A percentile compares a stretch with the other conserved stretches of the same genome.
Conservation (phyloP, 2,888 invertebrate species). For the Pecten maximus region DNA sequence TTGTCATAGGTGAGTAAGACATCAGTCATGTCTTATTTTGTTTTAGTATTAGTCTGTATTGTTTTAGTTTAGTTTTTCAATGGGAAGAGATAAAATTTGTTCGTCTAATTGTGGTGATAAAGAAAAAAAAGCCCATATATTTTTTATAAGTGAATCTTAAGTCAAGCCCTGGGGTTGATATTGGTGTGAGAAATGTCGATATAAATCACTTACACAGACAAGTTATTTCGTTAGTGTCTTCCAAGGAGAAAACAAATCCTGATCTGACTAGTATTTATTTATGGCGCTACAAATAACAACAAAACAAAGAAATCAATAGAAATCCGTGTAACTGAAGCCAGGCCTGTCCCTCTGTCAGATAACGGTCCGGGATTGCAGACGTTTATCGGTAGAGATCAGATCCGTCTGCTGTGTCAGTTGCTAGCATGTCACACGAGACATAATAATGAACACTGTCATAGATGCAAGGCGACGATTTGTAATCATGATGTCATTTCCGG, state of each 20-base stretch:
- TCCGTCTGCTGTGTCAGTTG: not conserved
- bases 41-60: too few relatives aligned
- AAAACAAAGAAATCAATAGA: not conserved
- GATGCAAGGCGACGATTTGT: not conserved
- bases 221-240: not conserved
- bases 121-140: too few relatives aligned
- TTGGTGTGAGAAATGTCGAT: not conserved
- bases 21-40: not conserved
- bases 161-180: not conserved
- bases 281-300: conserved; percentile 11
- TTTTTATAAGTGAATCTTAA: conserved; percentile 13
- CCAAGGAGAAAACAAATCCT: not conserved
- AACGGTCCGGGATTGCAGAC: not conserved
- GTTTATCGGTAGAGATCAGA: not conserved
- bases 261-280: conserved; percentile 7
- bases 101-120: not conserved
- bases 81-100: not conserved
- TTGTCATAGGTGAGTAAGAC: not conserved
- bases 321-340: not conserved
- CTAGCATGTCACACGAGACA: not conserved
- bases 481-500: conserved; percentile 5
- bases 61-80: not conserved
- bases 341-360: not conserved
- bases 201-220: conserved; percentile 15
- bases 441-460: not conserved